phyloP scores from a whole-genome alignment of 2,888 invertebrate species.

The Scaptomyza parva region DNA sequence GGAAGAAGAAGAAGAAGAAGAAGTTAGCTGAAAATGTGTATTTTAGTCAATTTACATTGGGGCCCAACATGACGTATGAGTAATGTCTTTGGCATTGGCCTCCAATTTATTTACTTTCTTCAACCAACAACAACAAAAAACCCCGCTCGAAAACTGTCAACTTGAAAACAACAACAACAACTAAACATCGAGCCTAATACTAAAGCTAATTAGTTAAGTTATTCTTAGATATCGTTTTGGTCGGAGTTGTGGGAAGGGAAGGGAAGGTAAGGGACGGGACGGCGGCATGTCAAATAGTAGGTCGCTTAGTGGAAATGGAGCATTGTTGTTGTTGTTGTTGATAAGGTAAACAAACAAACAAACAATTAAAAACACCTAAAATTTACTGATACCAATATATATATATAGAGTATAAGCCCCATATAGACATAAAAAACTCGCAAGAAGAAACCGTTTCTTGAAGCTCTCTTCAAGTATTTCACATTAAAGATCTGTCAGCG shows the following conservation, averaged over 20 bases:
- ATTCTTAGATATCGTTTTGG: background rate
- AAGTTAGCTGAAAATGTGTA: too few species aligned
- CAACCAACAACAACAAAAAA: background rate
- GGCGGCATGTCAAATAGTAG: constrained; percentile 10
- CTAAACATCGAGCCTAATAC: background rate
- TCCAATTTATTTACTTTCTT: background rate
- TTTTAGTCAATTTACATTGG: background rate
- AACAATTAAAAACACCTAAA: constrained; percentile 12
- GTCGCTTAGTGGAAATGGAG: constrained; percentile 8
- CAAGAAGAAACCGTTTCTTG: background rate
- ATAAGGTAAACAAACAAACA: constrained; percentile 16
- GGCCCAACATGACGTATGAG: constrained; percentile 3
- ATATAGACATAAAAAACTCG: too few species aligned
- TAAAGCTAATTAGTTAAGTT: constrained; percentile 6
- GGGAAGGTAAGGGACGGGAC: too few species aligned
- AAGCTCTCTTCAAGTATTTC: constrained; percentile 10
- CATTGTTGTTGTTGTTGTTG: constrained; percentile 1
- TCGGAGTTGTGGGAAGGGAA: too few species aligned
- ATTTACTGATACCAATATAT: background rate
- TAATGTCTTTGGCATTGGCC: constrained; percentile 7
- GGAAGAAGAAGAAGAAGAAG: background rate
- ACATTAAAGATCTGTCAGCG: constrained; percentile 21
- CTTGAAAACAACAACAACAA: background rate
- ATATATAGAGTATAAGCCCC: background rate
- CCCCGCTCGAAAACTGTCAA: background rate